phyloP scores from a whole-genome alignment of 53 echinoderm and acorn worm species.

The Temnopleurus reevesii region DNA sequence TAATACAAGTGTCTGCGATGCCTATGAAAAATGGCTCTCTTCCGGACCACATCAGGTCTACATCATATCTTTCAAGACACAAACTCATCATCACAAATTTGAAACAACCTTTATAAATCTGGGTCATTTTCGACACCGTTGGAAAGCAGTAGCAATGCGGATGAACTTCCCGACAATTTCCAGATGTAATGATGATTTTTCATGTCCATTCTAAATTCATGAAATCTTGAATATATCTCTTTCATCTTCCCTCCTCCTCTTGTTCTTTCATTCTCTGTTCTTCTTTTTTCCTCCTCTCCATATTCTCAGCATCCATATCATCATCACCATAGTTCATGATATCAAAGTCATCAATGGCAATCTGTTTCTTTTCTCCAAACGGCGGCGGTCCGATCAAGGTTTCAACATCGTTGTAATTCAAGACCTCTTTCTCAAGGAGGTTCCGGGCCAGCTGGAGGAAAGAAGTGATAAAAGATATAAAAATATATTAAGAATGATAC shows the following conservation, averaged over 20 bases:
- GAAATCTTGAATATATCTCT: not conserved
- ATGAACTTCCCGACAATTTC: too few relatives aligned
- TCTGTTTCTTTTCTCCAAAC: conserved; percentile 81
- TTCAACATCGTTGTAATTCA: conserved; percentile 87
- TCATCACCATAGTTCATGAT: conserved; percentile 51
- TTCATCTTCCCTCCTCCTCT: conserved; percentile 31
- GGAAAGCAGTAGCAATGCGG: too few relatives aligned
- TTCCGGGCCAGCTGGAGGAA: conserved; percentile 47
- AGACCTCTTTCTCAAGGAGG: conserved; percentile 82
- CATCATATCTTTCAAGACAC: too few relatives aligned
- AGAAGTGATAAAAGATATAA: not conserved
- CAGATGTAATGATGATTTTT: too few relatives aligned
- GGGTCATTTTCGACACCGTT: too few relatives aligned
- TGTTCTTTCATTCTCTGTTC: conserved; percentile 13
- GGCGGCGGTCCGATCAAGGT: conserved; percentile 86
- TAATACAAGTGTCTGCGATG: too few relatives aligned
- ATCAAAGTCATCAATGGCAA: conserved; percentile 81
- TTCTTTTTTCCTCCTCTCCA: conserved; percentile 27
- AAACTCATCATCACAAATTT: too few relatives aligned
- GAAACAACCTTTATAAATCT: too few relatives aligned
- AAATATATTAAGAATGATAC: too few relatives aligned
- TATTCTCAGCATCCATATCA: conserved; percentile 27
- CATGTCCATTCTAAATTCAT: not conserved
- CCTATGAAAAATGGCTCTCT: too few relatives aligned
- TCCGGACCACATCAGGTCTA: too few relatives aligned